Evolutionary conservation across 2,888 invertebrate genomes (phyloP), one percentile per base, ranked within the genome.

Genomic region (Rhorus exstirpatorius): DNA sequence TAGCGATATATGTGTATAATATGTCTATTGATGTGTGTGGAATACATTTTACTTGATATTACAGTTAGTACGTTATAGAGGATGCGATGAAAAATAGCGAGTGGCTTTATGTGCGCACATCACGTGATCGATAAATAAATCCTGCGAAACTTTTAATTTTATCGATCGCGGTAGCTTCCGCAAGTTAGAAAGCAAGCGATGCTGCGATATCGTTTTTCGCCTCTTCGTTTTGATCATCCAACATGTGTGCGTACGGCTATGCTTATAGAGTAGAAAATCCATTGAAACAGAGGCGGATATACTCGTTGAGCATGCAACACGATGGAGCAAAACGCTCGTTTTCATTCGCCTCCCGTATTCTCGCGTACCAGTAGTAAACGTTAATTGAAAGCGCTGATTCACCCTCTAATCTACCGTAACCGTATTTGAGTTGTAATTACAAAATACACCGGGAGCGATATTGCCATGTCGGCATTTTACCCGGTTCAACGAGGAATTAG

Each of bases 361-460:
- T 70, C 81, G 81, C 83, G 80, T 82, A 85, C 86, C 51, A 86
- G 87, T 85, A 87, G 88, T 89, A 89, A 91, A 90, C 87, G 91
- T 91, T 92, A 91, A 92, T 92, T 92, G 91, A 92, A 91, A 91
- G 87, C 90, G 91, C 88, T 90, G 91, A 91, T 90, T 89, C 89
- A 89, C 87, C 86, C 90, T 90, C 90, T 91, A 91, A 91, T 91
- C 90, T 90, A 86, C 87, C 86, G 87, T 87, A 88, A 88, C 89
- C 89, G 89, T 91, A 92, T 92, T 91, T 90, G 87, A 88, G 89
- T 82, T 84, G 87, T 88, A 91, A 91, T 89, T 89, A 88, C 89
- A 87, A 90, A 91, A 91, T 91, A 90, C 88, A 88, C 85, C 58
- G 83, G 83, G 84, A 86, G 86, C 86, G 88, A 86, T 88, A 89